Percentiles rank a stretch among this genome's conserved stretches.
Evolutionary conservation across 2,888 invertebrate species (phyloP).

Genomic region (Tachystola acroxantha): DNA sequence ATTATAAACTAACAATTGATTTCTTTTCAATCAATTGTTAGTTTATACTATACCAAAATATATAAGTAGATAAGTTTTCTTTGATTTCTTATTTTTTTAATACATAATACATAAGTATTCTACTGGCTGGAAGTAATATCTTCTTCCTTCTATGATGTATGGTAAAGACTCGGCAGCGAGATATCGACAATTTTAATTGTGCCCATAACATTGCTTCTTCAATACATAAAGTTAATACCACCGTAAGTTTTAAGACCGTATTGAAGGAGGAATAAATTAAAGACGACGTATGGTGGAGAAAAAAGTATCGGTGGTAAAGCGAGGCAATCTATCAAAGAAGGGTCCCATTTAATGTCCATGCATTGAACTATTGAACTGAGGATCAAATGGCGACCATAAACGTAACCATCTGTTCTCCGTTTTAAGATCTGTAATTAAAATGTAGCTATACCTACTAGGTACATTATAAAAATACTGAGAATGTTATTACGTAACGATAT

Average conservation of each 20-base stretch:
- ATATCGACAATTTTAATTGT: slow-evolving; percentile 21
- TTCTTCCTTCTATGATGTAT: too few species aligned
- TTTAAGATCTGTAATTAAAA: slow-evolving; percentile 50
- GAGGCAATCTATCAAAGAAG: slow-evolving; percentile 17
- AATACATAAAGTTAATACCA: neutral
- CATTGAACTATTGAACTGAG: slow-evolving; percentile 46
- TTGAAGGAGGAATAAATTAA: slow-evolving; percentile 1
- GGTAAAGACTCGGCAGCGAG: too few species aligned
- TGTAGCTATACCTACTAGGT: too few species aligned
- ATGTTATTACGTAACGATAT: too few species aligned
- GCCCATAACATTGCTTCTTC: slow-evolving; percentile 16
- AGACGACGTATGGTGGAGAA: neutral
- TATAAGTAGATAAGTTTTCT: too few species aligned
- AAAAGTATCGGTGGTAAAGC: slow-evolving; percentile 9
- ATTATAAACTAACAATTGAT: too few species aligned
- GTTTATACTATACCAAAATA: too few species aligned
- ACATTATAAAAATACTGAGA: slow-evolving; percentile 26
- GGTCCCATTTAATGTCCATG: slow-evolving; percentile 26
- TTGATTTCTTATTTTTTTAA: too few species aligned
- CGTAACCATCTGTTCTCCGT: slow-evolving; percentile 29
- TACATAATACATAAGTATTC: too few species aligned
- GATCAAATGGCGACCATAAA: slow-evolving; percentile 47
- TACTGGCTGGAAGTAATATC: too few species aligned
- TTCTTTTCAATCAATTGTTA: too few species aligned
- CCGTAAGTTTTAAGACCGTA: neutral